Conservation (phyloP, 2,113 vertebrate genomes). For the Dasypus novemcinctus region DNA sequence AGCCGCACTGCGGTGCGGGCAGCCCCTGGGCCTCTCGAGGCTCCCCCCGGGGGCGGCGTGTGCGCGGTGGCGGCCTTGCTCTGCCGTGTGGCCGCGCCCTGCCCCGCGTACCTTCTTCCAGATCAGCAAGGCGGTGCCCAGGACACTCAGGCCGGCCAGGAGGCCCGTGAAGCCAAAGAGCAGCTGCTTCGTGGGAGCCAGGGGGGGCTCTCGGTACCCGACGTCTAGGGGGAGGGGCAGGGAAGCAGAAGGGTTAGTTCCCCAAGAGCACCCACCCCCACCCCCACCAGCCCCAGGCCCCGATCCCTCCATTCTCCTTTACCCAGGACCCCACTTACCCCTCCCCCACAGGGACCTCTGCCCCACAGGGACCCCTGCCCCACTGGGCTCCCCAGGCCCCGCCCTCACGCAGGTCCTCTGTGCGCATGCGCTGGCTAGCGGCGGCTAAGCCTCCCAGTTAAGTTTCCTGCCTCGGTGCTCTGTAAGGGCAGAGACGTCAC, state of each 20-base stretch:
- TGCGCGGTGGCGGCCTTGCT: accelerated
- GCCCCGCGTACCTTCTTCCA: conserved; percentile 77
- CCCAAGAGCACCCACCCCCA: not conserved
- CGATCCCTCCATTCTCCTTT: not conserved
- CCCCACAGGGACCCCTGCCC: too few species aligned
- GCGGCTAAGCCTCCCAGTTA: not conserved
- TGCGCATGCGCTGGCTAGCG: accelerated
- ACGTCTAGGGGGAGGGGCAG: conserved; percentile 64
- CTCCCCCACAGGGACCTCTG: accelerated
- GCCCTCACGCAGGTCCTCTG: too few species aligned
- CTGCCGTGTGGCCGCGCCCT: accelerated
- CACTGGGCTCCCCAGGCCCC: too few species aligned
- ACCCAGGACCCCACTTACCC: not conserved
- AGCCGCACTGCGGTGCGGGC: accelerated
- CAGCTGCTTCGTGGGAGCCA: conserved; percentile 18
- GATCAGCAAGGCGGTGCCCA: conserved; percentile 77
- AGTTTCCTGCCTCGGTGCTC: not conserved
- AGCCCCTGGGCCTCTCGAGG: accelerated
- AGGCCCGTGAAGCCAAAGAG: conserved; percentile 49
- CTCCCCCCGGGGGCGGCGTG: accelerated
- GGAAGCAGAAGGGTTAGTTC: conserved; percentile 29
- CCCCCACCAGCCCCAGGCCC: not conserved
- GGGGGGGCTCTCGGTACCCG: conserved; percentile 65
- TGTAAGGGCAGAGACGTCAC: not conserved
- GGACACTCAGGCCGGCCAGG: conserved; percentile 73